A percentile compares a stretch with the other conserved stretches of the same genome.
Evolutionary conservation across 2,888 invertebrate species (phyloP).

Genomic region (Drosophila acutilabella): DNA sequence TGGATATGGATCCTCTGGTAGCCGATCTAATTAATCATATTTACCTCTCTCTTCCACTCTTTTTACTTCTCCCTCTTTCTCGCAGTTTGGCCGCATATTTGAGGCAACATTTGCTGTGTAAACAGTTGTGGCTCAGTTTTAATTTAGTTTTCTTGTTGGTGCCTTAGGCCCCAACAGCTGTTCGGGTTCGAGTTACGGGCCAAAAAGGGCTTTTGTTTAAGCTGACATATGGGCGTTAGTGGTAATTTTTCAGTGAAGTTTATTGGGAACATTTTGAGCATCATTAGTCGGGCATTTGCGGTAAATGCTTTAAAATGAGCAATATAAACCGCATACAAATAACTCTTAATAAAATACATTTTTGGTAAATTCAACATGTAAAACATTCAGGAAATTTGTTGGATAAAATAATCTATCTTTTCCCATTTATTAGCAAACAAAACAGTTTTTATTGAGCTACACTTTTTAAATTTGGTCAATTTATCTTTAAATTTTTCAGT

Average conservation of each 20-base stretch:
- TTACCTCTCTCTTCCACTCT: conserved; percentile 5
- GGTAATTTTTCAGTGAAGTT: conserved; percentile 74
- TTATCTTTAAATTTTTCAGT: neutral
- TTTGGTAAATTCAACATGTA: no score
- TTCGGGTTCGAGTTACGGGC: conserved; percentile 32
- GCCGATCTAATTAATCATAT: conserved; percentile 73
- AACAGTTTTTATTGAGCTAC: no score
- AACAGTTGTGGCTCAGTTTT: conserved; percentile 79
- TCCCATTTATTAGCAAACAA: no score
- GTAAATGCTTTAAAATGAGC: conserved; percentile 38
- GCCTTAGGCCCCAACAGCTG: conserved; percentile 58
- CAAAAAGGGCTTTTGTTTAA: conserved; percentile 62
- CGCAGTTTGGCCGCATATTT: conserved; percentile 54
- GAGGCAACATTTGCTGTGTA: conserved; percentile 80
- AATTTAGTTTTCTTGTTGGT: conserved; percentile 74
- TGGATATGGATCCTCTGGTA: conserved; percentile 54
- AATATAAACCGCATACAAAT: no score
- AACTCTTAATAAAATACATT: no score
- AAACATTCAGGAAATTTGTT: no score
- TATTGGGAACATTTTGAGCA: conserved; percentile 59
- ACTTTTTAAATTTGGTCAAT: conserved; percentile 26
- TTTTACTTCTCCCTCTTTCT: neutral
- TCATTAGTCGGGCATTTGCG: conserved; percentile 49
- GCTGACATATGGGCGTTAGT: conserved; percentile 80
- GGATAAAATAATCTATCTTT: no score